A percentile compares a stretch with the other conserved stretches of the same genome.
Conservation (phyloP, 64 coral and sea anemone species). For the Hydrozoanthus tunicans region DNA sequence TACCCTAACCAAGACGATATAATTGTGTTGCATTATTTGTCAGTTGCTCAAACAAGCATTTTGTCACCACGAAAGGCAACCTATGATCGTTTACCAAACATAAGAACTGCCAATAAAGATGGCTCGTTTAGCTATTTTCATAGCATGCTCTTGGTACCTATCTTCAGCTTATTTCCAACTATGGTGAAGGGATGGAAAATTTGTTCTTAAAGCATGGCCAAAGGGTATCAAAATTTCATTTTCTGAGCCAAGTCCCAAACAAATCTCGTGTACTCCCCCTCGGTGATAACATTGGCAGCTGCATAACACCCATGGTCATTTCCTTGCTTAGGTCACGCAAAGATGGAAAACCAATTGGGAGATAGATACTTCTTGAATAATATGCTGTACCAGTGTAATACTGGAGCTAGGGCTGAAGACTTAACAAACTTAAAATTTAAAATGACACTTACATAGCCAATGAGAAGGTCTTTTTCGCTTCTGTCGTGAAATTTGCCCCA, state of each 20-base stretch:
- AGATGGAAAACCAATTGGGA: no score
- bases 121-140: background rate
- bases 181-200: background rate
- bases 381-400: no score
- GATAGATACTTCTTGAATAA: no score
- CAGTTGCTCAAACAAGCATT: constrained; percentile 59
- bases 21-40: constrained; percentile 47
- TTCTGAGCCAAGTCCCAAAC: no score
- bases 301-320: background rate
- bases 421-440: no score
- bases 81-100: constrained; percentile 31
- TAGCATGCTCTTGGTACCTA: constrained; percentile 19
- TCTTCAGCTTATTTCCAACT: constrained; percentile 17
- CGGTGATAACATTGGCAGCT: background rate
- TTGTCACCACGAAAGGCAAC: constrained; percentile 45
- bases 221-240: no score
- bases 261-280: background rate
- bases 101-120: constrained; percentile 31
- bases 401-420: no score
- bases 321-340: no score
- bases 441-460: constrained; percentile 86
- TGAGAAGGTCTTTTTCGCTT: constrained; percentile 77
- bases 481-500: constrained; percentile 84
- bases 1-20: constrained; percentile 25
- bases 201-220: no score